Percentiles rank a stretch among this genome's conserved stretches.
Conservation (phyloP, 2,113 vertebrate species). For the Eptatretus burgeri region DNA sequence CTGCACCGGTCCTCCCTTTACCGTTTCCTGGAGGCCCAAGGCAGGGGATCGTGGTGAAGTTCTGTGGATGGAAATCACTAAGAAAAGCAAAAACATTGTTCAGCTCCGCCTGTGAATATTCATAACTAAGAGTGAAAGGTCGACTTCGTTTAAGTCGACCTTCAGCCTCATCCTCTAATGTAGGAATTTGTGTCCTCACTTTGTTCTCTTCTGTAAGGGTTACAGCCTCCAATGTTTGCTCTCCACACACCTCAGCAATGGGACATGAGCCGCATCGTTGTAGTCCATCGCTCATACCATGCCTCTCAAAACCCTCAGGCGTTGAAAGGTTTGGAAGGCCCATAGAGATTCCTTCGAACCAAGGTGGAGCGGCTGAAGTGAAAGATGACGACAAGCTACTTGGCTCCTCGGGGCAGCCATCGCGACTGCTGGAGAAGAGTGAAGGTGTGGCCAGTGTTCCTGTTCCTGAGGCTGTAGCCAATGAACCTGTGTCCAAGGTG, state of each 20-base stretch:
- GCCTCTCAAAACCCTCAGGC: too few species aligned
- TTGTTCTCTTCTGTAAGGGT: background rate
- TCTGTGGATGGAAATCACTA: conserved; percentile 92
- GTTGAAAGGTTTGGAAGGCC: background rate
- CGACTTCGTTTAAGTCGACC: background rate
- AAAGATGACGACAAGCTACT: background rate
- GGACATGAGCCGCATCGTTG: too few species aligned
- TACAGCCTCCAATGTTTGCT: background rate
- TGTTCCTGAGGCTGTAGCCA: background rate
- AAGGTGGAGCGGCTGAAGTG: background rate
- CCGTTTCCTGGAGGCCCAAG: background rate
- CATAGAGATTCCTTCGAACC: background rate
- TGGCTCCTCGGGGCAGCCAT: background rate
- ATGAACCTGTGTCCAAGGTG: background rate
- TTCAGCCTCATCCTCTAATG: background rate
- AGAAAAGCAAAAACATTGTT: conserved; percentile 99
- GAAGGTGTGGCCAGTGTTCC: background rate
- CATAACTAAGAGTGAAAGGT: conserved; percentile 26
- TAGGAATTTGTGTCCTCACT: background rate
- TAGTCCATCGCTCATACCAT: too few species aligned
- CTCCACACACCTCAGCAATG: background rate
- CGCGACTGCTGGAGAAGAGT: background rate
- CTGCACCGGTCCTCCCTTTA: too few species aligned
- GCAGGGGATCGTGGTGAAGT: conserved; percentile 54
- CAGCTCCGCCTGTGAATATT: conserved; percentile 14